Evolutionary conservation across 92 coral and sea anemone genomes (phyloP).

Genomic region (Micromussa lordhowensis): DNA sequence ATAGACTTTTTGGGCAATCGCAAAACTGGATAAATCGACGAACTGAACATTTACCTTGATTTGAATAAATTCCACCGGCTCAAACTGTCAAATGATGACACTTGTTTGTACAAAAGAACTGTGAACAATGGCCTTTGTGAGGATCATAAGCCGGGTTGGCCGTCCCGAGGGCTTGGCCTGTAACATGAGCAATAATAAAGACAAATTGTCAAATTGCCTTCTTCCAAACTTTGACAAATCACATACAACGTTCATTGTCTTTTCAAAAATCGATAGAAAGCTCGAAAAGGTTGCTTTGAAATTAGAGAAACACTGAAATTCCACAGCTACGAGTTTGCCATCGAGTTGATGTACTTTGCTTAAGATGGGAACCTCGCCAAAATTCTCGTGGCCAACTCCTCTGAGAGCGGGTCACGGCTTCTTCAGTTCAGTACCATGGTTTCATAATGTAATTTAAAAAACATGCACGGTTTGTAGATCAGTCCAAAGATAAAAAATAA

Average conservation of each 20-base stretch:
- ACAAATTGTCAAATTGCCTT: background rate
- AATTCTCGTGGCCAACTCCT: background rate
- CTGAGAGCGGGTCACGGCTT: background rate
- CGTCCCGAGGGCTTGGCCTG: background rate
- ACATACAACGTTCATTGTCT: background rate
- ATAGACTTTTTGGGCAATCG: background rate
- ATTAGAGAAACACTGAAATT: background rate
- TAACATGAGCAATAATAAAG: background rate
- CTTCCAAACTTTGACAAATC: background rate
- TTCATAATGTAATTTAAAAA: background rate
- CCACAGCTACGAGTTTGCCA: background rate
- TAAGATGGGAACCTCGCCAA: background rate
- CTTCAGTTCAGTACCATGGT: background rate
- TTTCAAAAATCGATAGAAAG: background rate
- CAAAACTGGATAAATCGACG: background rate
- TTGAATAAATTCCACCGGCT: background rate
- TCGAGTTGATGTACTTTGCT: background rate
- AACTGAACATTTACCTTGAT: background rate
- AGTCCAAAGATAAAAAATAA: background rate
- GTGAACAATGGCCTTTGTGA: constrained; percentile 2
- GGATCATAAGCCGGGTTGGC: background rate
- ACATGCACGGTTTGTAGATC: background rate
- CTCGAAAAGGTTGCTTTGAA: background rate
- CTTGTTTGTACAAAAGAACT: background rate
- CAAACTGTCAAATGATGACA: background rate